A percentile compares a stretch with the other conserved stretches of the same genome.
Conservation (phyloP, 2,888 invertebrate species). For the Lumbricus terrestris region DNA sequence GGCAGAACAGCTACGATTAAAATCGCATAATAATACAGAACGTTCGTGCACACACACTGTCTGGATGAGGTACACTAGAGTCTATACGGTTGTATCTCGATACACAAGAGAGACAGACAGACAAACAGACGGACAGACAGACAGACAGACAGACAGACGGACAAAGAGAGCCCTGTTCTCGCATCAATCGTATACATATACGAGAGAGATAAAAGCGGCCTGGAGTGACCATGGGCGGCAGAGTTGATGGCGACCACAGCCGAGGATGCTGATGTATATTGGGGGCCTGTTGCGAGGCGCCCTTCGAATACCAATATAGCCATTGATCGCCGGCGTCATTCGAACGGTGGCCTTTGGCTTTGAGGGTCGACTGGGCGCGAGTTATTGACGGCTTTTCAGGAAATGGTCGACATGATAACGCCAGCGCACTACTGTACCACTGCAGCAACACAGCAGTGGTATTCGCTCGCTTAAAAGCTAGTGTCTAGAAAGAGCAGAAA, state of each 20-base stretch:
- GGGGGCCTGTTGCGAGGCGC: background rate
- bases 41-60: too few relatives aligned
- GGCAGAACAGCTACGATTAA: too few relatives aligned
- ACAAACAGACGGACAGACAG: too few relatives aligned
- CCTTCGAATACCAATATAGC: background rate
- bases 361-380: background rate
- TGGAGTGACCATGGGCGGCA: background rate
- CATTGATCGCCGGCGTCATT: background rate
- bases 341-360: background rate
- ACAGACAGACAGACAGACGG: too few relatives aligned
- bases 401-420: conserved; percentile 3
- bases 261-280: background rate
- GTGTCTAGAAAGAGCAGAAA: too few relatives aligned
- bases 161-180: too few relatives aligned
- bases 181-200: background rate
- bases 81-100: background rate
- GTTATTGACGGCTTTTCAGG: background rate
- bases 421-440: background rate
- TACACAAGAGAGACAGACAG: background rate
- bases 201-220: background rate
- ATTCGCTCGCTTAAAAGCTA: too few relatives aligned
- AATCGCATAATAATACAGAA: too few relatives aligned
- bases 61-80: background rate
- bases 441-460: background rate
- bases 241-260: background rate